phyloP scores from a whole-genome alignment of 2,797 vertebrate genomes.

The Catostomus latipinnis region DNA sequence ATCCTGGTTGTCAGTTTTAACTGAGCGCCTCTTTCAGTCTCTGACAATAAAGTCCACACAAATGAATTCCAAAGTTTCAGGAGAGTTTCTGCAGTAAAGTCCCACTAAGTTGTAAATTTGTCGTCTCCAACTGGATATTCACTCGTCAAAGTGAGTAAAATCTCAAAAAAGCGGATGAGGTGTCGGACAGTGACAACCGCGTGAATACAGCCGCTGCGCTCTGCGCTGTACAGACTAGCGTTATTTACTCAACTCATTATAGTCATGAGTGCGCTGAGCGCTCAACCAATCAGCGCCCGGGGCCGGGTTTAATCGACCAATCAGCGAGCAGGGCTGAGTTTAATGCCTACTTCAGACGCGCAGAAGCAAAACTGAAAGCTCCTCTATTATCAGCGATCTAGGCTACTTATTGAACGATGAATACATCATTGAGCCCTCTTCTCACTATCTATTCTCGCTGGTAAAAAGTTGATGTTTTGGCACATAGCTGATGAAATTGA shows the following conservation, averaged over 20 bases:
- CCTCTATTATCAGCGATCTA: no score
- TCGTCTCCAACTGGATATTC: slow-evolving; percentile 1
- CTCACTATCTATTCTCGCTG: no score
- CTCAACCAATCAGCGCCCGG: slow-evolving; percentile 76
- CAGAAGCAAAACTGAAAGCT: not conserved
- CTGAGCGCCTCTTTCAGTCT: slow-evolving; percentile 47
- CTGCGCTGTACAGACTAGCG: slow-evolving; percentile 58
- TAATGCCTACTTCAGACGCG: slow-evolving; percentile 70
- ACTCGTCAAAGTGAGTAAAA: not conserved
- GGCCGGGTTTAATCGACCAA: slow-evolving; percentile 79
- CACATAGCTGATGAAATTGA: slow-evolving; percentile 15
- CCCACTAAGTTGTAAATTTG: not conserved
- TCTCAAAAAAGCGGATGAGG: not conserved
- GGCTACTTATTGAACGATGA: no score
- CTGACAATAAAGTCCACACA: slow-evolving; percentile 44
- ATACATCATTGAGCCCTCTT: no score
- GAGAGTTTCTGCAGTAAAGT: slow-evolving; percentile 10
- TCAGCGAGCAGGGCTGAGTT: slow-evolving; percentile 74
- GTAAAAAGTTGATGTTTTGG: slow-evolving; percentile 12
- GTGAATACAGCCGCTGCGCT: slow-evolving; percentile 42
- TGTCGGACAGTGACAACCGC: no score
- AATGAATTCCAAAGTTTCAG: slow-evolving; percentile 37
- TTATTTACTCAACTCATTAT: slow-evolving; percentile 82
- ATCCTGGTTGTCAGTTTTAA: slow-evolving; percentile 21
- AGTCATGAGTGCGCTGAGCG: slow-evolving; percentile 71